phyloP scores from a whole-genome alignment of 1,140 invertebrate species.

The Acromyrmex heyeri region DNA sequence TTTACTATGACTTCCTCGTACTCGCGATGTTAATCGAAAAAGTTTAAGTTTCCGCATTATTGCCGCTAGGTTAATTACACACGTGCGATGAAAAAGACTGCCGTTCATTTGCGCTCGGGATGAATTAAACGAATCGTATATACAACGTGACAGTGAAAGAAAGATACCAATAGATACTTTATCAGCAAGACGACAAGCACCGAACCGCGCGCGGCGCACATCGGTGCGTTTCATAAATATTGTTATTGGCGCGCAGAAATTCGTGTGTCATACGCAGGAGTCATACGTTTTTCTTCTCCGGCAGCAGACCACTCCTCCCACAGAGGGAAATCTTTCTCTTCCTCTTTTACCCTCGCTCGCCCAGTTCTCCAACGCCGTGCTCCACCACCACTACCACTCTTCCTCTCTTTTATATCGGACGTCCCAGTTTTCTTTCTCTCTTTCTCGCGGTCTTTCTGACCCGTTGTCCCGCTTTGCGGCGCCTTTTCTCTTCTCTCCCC shows the following conservation, averaged over 20 bases:
- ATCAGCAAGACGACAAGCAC: conserved; percentile 52
- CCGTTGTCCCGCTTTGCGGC: conserved; percentile 43
- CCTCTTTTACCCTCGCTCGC: conserved; percentile 45
- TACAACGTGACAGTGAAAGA: neutral
- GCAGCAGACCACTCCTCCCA: conserved; percentile 64
- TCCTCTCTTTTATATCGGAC: conserved; percentile 59
- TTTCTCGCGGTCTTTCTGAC: conserved; percentile 6
- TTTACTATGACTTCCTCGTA: neutral
- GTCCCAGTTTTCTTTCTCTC: conserved; percentile 50
- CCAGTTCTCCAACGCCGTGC: conserved; percentile 50
- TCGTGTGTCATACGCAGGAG: conserved; percentile 72
- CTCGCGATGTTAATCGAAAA: neutral
- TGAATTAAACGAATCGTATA: conserved; percentile 2
- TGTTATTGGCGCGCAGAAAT: conserved; percentile 73
- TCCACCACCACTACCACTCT: conserved; percentile 15
- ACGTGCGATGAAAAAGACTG: neutral
- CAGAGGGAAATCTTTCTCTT: conserved; percentile 42
- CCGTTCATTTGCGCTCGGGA: neutral
- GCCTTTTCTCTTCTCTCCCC: conserved; percentile 36
- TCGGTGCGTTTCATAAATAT: conserved; percentile 75
- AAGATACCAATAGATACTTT: conserved; percentile 58
- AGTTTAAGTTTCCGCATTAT: neutral
- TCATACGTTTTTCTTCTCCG: conserved; percentile 67
- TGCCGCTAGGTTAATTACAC: neutral
- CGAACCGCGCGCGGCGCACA: conserved; percentile 18